These are phyloP conservation scores for Onychomys torridus DNA, from an alignment of 2,797 vertebrate genomes.

Conservation along the genomic window DNA sequence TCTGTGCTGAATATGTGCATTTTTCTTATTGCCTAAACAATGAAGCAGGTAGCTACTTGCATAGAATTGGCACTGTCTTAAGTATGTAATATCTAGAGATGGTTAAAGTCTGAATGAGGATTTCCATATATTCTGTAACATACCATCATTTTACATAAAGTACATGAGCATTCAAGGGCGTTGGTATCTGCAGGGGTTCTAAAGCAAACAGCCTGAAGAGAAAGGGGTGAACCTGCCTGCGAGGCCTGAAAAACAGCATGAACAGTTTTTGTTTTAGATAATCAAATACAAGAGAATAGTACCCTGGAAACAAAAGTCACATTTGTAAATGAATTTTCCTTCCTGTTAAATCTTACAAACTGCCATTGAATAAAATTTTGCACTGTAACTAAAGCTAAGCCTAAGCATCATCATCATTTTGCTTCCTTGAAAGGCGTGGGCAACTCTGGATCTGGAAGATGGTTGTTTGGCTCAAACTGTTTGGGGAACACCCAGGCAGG, in stretches of 20 bases:
- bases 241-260: slow-evolving; percentile 49
- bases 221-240: fast-evolving
- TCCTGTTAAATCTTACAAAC: slow-evolving; percentile 33
- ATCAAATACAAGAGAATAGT: background rate
- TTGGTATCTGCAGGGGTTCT: background rate
- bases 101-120: background rate
- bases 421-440: slow-evolving; percentile 70
- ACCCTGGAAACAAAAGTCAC: slow-evolving; percentile 59
- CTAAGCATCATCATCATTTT: slow-evolving; percentile 16
- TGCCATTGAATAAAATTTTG: background rate
- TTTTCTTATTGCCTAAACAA: background rate
- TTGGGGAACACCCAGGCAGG: too few species aligned
- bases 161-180: too few species aligned
- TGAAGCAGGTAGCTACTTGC: background rate
- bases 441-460: too few species aligned
- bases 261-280: slow-evolving; percentile 59
- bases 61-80: background rate
- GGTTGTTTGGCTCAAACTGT: too few species aligned
- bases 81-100: background rate
- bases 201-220: too few species aligned
- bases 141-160: background rate
- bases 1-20: background rate
- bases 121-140: background rate
- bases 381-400: background rate
- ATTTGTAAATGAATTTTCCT: slow-evolving; percentile 52